phyloP scores from a whole-genome alignment of 2,888 invertebrate genomes.

The Spicauda simplicius region DNA sequence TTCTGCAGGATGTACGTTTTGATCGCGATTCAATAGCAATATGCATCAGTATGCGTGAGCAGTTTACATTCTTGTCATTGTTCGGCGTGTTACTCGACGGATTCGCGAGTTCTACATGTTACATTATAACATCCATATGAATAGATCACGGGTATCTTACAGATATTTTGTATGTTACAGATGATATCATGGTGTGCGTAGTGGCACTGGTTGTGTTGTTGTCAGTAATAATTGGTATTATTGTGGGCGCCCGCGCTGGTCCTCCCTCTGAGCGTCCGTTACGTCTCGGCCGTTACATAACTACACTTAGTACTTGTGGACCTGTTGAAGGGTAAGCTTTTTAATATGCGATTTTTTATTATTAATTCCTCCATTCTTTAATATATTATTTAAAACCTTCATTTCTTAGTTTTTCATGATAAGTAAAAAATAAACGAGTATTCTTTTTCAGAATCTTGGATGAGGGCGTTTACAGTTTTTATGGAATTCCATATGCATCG shows the following conservation, averaged over 20 bases:
- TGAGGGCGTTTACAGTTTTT: slow-evolving; percentile 91
- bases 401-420: background rate
- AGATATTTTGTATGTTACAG: slow-evolving; percentile 50
- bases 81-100: no score
- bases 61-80: no score
- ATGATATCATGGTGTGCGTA: slow-evolving; percentile 84
- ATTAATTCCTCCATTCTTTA: background rate
- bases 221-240: slow-evolving; percentile 87
- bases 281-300: slow-evolving; percentile 89
- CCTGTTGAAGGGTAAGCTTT: slow-evolving; percentile 88
- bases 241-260: slow-evolving; percentile 82
- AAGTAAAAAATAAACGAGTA: background rate
- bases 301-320: slow-evolving; percentile 91
- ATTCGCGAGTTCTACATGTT: no score
- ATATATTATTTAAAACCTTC: no score
- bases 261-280: slow-evolving; percentile 85
- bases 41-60: no score
- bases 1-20: no score
- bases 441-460: slow-evolving; percentile 86
- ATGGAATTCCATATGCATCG: slow-evolving; percentile 92
- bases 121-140: no score
- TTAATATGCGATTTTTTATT: background rate
- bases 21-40: no score
- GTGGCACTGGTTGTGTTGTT: slow-evolving; percentile 86
- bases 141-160: no score